Percentiles rank a stretch among this genome's conserved stretches.
These are phyloP conservation scores for Metopolophium dirhodum DNA, from an alignment of 1,140 invertebrate genomes.

Conservation along the genomic window DNA sequence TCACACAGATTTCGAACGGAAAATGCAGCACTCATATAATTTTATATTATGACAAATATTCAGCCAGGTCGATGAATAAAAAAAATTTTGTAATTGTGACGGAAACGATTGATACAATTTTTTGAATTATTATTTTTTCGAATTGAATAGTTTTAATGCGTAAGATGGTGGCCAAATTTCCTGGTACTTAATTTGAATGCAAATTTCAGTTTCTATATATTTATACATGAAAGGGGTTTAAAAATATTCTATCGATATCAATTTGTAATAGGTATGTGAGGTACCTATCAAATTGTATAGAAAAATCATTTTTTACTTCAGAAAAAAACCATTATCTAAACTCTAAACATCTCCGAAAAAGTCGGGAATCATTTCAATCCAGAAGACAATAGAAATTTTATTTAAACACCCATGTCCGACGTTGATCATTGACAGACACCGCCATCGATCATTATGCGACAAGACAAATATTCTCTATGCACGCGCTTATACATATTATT, in stretches of 20 bases:
- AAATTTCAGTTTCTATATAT: background rate
- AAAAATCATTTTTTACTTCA: background rate
- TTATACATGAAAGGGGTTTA: no score
- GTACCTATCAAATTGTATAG: background rate
- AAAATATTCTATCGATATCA: no score
- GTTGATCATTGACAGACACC: background rate
- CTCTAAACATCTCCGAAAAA: background rate
- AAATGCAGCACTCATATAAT: background rate
- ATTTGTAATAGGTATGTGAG: background rate
- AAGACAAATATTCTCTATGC: background rate
- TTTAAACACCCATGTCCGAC: background rate
- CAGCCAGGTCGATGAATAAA: background rate
- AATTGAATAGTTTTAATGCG: background rate
- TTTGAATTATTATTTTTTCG: background rate
- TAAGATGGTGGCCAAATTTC: no score
- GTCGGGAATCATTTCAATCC: background rate
- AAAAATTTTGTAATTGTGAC: background rate
- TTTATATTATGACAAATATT: background rate
- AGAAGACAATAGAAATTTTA: background rate
- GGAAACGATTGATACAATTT: background rate
- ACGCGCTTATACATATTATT: background rate
- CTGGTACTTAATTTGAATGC: background rate
- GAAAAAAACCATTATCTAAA: background rate
- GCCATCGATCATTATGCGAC: constrained; percentile 9
- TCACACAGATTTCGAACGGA: background rate